Evolutionary conservation across 1,140 invertebrate genomes (phyloP).

Genomic region (Pomacea maculata): DNA sequence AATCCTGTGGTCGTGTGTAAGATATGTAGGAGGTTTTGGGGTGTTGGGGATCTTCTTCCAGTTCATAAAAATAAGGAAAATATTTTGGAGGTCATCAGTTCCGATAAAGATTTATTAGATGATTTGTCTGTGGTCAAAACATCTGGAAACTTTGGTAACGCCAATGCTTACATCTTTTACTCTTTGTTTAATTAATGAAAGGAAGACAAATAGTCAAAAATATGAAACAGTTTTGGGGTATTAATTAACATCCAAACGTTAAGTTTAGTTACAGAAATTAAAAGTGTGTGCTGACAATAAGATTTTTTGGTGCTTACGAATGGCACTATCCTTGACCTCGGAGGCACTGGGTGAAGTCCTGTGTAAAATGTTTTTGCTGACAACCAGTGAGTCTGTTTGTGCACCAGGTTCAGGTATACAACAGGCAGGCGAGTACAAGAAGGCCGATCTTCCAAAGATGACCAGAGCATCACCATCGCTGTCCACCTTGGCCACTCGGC

Average conservation of each 20-base stretch:
- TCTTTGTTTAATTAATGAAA: background rate
- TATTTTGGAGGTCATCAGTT: no score
- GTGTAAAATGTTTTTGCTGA: background rate
- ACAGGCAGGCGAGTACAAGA: conserved; percentile 43
- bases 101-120: no score
- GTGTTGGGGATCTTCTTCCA: no score
- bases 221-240: background rate
- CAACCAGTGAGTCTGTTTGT: conserved; percentile 11
- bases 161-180: no score
- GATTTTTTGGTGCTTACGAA: background rate
- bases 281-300: background rate
- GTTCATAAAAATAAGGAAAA: no score
- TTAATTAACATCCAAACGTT: background rate
- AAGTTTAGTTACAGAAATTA: background rate
- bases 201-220: background rate
- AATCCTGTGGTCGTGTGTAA: no score
- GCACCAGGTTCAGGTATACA: conserved; percentile 23
- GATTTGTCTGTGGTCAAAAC: no score
- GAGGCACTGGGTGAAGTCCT: background rate
- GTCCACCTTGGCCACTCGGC: conserved; percentile 46
- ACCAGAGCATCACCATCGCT: conserved; percentile 50
- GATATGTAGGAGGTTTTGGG: no score
- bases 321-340: background rate
- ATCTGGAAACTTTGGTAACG: no score
- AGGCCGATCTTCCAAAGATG: conserved; percentile 36